Evolutionary conservation across 2,113 vertebrate species (phyloP).

Genomic region (Centropus unirufus): DNA sequence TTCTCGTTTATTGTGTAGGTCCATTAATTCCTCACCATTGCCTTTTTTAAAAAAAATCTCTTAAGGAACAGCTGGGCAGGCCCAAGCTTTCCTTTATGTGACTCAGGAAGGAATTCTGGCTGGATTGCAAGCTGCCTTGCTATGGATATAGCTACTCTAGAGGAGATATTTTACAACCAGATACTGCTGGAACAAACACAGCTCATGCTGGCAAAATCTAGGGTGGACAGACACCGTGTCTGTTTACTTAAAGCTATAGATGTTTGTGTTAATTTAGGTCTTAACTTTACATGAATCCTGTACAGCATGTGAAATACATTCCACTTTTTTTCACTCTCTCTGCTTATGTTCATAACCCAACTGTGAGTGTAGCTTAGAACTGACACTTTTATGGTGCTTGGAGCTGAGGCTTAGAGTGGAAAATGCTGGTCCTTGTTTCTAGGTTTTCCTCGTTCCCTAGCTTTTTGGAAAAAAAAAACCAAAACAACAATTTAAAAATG

Average conservation of each 20-base stretch:
- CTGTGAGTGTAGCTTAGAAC: neutral
- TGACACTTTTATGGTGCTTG: neutral
- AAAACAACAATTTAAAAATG: neutral
- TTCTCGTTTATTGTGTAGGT: neutral
- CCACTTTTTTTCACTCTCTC: neutral
- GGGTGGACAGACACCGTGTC: neutral
- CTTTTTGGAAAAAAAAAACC: neutral
- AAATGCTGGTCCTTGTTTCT: neutral
- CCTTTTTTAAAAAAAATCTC: neutral
- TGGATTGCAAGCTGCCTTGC: neutral
- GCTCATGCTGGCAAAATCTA: neutral
- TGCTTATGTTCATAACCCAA: neutral
- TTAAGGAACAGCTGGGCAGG: neutral
- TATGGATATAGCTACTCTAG: neutral
- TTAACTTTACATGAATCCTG: neutral
- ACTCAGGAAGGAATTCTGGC: neutral
- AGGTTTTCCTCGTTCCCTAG: neutral
- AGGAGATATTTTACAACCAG: neutral
- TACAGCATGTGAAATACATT: neutral
- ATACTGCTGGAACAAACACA: neutral
- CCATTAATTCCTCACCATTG: neutral
- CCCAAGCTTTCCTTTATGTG: neutral
- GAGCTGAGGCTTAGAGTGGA: neutral
- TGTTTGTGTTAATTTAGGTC: neutral
- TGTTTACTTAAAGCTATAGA: neutral